Base-by-base conservation (phyloP, 2,888 invertebrate genomes). In the Cheilosia vernalis region DNA sequence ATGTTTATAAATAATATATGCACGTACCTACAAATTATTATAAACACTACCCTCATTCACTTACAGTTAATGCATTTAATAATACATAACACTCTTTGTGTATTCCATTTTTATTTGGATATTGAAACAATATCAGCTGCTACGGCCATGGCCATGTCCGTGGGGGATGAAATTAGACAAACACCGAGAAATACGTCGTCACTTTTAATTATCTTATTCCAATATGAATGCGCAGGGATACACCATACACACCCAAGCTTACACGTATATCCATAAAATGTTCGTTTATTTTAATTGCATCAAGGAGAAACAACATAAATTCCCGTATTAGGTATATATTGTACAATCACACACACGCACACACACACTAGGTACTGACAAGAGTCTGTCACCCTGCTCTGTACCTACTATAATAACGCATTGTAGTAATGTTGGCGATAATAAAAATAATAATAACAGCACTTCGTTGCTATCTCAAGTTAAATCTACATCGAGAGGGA, bases 401-500 rank as follows among this genome's bases (percentile, higher is more conserved):
- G 42, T 47, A 47, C 27, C 27, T 27, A 27, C 27, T 27, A 27
- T 24, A 61, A 58, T 60, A 69, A 77, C 64, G 73, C 73, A 79
- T 84, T 84, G 73, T 79, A 74, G 63, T 84, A 69, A 84, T 84
- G 83, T 73, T 51, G 79, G 63, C 63, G 69, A 74, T 79, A 84
- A 84, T 84, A 84, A 84, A 80, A 80, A 80, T 84, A 84, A 84
- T 84, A 84, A 80, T 74, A 84, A 84, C 74, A 69, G 80, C 70
- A 66, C 69, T 74, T 70, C 58, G 84, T 80, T 76, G 70, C 55
- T 80, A 80, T 80, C 84, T 84, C 74, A 70, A 84, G 80, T 76
- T 84, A 69, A 74, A 80, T 74, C 84, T 84, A 60, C 40, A 53
- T 79, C 63, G 51, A 49, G 30, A 55, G 40, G 64, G 49, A 49